These are phyloP conservation scores for Patiria pectinifera DNA, from an alignment of 53 echinoderm and acorn worm genomes.

Conservation along the genomic window DNA sequence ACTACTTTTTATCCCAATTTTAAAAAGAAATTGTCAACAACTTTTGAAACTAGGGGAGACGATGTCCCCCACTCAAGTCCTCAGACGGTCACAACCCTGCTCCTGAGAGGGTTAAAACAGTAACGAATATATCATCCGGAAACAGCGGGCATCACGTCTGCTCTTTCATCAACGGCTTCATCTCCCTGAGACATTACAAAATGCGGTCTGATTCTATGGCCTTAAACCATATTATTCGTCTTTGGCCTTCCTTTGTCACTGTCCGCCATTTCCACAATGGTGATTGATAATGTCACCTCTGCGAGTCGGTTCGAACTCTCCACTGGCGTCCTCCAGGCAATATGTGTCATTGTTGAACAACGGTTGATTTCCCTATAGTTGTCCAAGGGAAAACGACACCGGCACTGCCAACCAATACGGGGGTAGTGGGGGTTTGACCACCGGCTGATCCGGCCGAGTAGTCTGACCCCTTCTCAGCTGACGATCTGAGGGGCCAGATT, in stretches of 20 bases:
- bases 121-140: too few relatives aligned
- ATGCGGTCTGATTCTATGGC: neutral
- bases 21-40: too few relatives aligned
- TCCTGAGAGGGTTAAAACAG: too few relatives aligned
- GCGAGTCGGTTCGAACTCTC: neutral
- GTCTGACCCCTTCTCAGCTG: too few relatives aligned
- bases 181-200: neutral
- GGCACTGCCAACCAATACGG: neutral
- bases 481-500: too few relatives aligned
- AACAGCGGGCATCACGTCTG: neutral
- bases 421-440: too few relatives aligned
- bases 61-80: too few relatives aligned
- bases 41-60: too few relatives aligned
- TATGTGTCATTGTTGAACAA: slow-evolving; percentile 39
- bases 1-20: too few relatives aligned
- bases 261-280: neutral
- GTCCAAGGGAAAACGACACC: neutral
- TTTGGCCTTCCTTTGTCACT: neutral
- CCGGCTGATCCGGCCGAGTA: too few relatives aligned
- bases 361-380: neutral
- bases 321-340: slow-evolving; percentile 2
- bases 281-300: neutral
- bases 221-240: neutral
- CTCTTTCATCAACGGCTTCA: neutral
- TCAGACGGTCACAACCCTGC: too few relatives aligned